Evolutionary conservation across 2,113 vertebrate genomes (phyloP).

Genomic region (Perca fluviatilis): DNA sequence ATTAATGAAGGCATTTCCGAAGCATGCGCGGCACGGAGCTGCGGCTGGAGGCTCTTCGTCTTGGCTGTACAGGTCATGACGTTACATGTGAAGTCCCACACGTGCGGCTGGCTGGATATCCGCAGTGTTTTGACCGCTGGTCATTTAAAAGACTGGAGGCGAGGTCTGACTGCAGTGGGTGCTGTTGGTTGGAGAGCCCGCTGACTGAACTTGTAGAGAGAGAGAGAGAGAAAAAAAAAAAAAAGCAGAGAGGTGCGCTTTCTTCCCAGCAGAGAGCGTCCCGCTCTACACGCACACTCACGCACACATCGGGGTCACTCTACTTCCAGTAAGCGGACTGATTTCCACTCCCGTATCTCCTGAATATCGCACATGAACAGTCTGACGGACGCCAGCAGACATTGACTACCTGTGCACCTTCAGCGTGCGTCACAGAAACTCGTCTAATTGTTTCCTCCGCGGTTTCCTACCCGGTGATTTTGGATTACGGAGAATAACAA

Average conservation of each 20-base stretch:
- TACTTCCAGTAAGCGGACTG: conserved; percentile 42
- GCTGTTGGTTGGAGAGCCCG: conserved; percentile 47
- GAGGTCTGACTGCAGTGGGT: conserved; percentile 58
- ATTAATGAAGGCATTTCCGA: conserved; percentile 57
- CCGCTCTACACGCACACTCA: conserved; percentile 43
- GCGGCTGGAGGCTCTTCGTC: conserved; percentile 28
- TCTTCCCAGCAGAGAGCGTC: conserved; percentile 74
- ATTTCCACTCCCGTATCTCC: conserved; percentile 34
- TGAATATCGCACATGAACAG: conserved; percentile 47
- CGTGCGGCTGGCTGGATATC: neutral
- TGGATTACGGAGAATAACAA: conserved; percentile 57
- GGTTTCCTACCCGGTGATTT: neutral
- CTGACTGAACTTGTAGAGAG: conserved; percentile 2
- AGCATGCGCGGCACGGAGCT: conserved; percentile 18
- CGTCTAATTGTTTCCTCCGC: conserved; percentile 18
- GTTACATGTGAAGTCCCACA: neutral
- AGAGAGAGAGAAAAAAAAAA: conserved; percentile 11
- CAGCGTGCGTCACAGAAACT: conserved; percentile 32
- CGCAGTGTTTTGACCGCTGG: conserved; percentile 8
- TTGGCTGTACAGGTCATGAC: conserved; percentile 12
- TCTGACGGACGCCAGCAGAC: conserved; percentile 41
- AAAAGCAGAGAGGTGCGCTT: conserved; percentile 64
- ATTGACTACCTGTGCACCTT: conserved; percentile 33
- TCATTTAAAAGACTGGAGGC: neutral
- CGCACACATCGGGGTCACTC: conserved; percentile 40